Base-by-base conservation (phyloP, 2,113 vertebrate genomes). In the Bettongia penicillata region DNA sequence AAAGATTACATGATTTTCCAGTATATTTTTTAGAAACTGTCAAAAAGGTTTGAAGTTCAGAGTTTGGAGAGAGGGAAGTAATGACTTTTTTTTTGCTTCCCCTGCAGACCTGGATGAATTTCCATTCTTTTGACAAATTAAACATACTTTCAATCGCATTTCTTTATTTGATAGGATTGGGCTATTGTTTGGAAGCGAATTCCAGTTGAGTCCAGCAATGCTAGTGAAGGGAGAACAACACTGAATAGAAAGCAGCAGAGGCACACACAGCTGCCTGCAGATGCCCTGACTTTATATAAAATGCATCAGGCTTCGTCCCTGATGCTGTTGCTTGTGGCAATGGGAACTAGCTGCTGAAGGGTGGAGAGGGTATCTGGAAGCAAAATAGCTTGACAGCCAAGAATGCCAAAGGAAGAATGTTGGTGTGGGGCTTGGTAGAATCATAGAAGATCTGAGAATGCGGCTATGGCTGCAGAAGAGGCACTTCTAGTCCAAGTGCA, bases 1-100 rank as follows among this genome's bases (percentile, higher is more conserved):
- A 4, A 91, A 16, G 5, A 61, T 3, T 43, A 8, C 8, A 43
- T 23, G 68, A 84, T 43, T 43, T 43, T 84, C 51, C 95, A 19
- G 37, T 43, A 93, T 12, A 91, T 89, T 31, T 93, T 96, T 94
- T 91, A 92, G 53, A 93, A 94, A 77, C n/a, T 95, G 95, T 25
- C 57, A 51, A 93, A 55, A 95, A 1, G 4, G 28, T 89, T 92
- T 92, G 68, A 23, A 84, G 68, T 84, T 43, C 23, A 19, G 43
- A 84, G 43, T 84, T 84, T 43, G 19, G 68, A 84, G 19, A 84
- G 7, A 84, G 3, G 22, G 19, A 84, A 84, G 43, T 68, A 37
- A 68, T 68, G 11, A 5, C 61, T 37, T 14, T 37, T 37, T 68
- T 68, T 68, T 61, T 8, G 48, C n/a, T 90, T 10, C 52, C 52